Evolutionary conservation across 2,113 vertebrate genomes (phyloP), one percentile per base, ranked within the genome.

Genomic region (Pseudonaja textilis): DNA sequence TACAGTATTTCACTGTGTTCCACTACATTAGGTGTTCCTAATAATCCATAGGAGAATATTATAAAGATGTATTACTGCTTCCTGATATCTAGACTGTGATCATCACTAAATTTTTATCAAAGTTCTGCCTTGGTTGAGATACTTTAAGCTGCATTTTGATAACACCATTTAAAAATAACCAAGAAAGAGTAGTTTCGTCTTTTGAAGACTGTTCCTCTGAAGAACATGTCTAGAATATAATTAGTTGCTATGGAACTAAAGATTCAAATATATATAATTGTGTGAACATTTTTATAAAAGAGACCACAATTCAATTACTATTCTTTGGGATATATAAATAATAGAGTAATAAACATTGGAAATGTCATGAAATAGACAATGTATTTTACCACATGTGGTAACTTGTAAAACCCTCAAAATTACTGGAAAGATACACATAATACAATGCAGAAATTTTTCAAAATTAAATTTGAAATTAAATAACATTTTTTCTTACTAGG

Each of bases 21-120:
- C 95, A 93, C 94, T 91, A 94, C 96, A 95, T 97, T 97, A 96
- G 88, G 93, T 94, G 96, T 96, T 93, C 94, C 91, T 97, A 96
- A 96, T 95, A 97, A 96, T 96, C 95, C 93, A 95, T 93, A 90
- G 93, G 93, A 93, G 89, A 94, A 87, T 92, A 85, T 95, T 95
- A 96, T 96, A 93, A 96, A 95, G 96, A 96, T 97, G 93, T 96
- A 93, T 96, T 96, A 95, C 95, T 94, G 94, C 55, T 90, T 95
- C 93, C 93, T 42, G 0, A 29, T 91, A 89, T 86, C 34, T 87
- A 89, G 87, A 56, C 57, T 94, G 42, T 91, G 94, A 92, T 96
- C 9, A 0, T 95, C 93, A 89, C 94, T 5, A 4, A 92, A 93
- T 95, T 95, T 47, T 94, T 88, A 56, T 90, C 92, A 89, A 95